Evolutionary conservation across 2,888 invertebrate species (phyloP).

Genomic region (Amphiduros pacificus): DNA sequence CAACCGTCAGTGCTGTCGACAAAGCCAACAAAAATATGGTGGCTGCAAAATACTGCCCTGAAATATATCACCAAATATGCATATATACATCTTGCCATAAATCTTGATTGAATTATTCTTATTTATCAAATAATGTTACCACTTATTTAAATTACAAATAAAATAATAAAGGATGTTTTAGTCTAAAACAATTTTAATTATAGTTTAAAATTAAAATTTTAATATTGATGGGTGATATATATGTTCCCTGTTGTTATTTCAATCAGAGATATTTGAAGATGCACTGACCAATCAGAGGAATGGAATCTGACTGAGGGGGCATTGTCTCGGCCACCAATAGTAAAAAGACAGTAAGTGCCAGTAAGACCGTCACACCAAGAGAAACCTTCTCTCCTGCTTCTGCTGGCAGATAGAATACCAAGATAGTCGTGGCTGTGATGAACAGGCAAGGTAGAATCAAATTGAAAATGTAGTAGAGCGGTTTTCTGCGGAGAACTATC

Average conservation of each 20-base stretch:
- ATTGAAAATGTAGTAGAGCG: constrained; percentile 22
- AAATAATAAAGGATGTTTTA: no score
- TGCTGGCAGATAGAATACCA: constrained; percentile 18
- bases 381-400: constrained; percentile 19
- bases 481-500: constrained; percentile 10
- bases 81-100: no score
- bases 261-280: no score
- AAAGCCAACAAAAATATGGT: constrained; percentile 9
- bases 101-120: no score
- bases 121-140: no score
- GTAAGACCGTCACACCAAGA: constrained; percentile 19
- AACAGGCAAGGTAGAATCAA: constrained; percentile 16
- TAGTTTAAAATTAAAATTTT: no score
- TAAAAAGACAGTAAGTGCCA: constrained; percentile 23
- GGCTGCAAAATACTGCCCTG: constrained; percentile 16
- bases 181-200: no score
- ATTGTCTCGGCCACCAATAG: constrained; percentile 22
- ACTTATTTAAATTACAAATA: no score
- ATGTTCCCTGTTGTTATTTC: no score
- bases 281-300: constrained; percentile 22
- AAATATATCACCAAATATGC: no score
- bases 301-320: constrained; percentile 23
- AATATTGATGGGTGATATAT: no score
- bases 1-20: constrained; percentile 13
- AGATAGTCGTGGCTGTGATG: constrained; percentile 15